Evolutionary conservation across 2,113 vertebrate genomes (phyloP).

Genomic region (Bucco capensis): DNA sequence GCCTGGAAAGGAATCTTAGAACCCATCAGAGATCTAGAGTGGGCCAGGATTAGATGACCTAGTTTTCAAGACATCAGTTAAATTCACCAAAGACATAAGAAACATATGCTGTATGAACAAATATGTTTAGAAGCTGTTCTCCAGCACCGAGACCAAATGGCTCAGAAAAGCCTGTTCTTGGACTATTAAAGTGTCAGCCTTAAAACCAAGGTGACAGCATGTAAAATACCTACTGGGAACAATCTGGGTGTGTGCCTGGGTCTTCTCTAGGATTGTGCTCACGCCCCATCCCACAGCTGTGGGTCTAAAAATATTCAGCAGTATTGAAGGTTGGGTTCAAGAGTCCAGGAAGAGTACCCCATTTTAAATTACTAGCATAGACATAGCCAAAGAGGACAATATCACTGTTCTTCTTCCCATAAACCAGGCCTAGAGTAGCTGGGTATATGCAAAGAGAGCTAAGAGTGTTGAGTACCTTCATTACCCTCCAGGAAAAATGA

Average conservation of each 20-base stretch:
- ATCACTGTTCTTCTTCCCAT: not conserved
- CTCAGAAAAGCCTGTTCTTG: not conserved
- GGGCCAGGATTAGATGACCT: not conserved
- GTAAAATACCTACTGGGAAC: not conserved
- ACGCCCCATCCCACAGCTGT: not conserved
- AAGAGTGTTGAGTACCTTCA: not conserved
- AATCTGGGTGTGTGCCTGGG: not conserved
- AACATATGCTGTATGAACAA: not conserved
- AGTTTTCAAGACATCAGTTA: not conserved
- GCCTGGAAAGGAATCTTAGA: not conserved
- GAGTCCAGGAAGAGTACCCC: not conserved
- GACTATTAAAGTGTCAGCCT: not conserved
- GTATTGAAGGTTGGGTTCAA: not conserved
- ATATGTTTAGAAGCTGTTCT: not conserved
- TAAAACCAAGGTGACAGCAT: not conserved
- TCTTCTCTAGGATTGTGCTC: not conserved
- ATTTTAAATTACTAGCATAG: not conserved
- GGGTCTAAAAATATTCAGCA: not conserved
- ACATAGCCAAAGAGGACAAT: not conserved
- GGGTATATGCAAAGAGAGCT: not conserved
- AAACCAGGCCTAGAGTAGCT: not conserved
- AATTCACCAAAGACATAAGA: not conserved
- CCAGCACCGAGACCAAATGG: not conserved
- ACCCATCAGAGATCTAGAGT: not conserved
- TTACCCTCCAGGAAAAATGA: not conserved